phyloP scores from a whole-genome alignment of 2,113 vertebrate genomes.

The Haliaeetus leucogaster region DNA sequence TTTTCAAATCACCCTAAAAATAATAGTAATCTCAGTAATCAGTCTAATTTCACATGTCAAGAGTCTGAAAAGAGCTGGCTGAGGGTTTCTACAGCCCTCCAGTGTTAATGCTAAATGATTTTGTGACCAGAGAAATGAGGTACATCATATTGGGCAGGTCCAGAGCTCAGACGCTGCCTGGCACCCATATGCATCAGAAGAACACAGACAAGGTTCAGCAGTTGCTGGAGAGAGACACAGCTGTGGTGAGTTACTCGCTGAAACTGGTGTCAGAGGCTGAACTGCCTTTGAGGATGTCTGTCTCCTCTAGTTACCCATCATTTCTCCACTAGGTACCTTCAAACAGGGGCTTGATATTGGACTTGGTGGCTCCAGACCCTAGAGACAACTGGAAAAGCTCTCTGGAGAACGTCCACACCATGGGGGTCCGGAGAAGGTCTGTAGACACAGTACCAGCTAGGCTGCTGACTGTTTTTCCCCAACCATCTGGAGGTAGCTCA shows the following conservation, averaged over 20 bases:
- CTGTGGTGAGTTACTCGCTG: neutral
- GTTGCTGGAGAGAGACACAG: neutral
- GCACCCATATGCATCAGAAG: neutral
- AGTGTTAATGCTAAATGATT: neutral
- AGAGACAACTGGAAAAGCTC: neutral
- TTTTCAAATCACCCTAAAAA: constrained; percentile 42
- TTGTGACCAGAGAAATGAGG: neutral
- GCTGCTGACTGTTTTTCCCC: neutral
- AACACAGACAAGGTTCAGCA: neutral
- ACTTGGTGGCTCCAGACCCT: neutral
- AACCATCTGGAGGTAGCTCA: rapidly evolving
- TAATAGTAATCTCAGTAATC: neutral
- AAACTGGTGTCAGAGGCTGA: neutral
- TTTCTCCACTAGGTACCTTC: neutral
- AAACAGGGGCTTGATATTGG: neutral
- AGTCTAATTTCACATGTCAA: neutral
- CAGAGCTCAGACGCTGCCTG: neutral
- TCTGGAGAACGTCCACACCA: neutral
- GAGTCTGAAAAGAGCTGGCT: neutral
- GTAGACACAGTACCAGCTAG: neutral
- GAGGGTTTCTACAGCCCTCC: neutral
- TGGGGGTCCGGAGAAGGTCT: neutral
- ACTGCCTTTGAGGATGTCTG: neutral
- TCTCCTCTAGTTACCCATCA: neutral
- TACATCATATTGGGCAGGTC: neutral